phyloP scores from a whole-genome alignment of 2,113 vertebrate species.

The Ramphastos sulfuratus region DNA sequence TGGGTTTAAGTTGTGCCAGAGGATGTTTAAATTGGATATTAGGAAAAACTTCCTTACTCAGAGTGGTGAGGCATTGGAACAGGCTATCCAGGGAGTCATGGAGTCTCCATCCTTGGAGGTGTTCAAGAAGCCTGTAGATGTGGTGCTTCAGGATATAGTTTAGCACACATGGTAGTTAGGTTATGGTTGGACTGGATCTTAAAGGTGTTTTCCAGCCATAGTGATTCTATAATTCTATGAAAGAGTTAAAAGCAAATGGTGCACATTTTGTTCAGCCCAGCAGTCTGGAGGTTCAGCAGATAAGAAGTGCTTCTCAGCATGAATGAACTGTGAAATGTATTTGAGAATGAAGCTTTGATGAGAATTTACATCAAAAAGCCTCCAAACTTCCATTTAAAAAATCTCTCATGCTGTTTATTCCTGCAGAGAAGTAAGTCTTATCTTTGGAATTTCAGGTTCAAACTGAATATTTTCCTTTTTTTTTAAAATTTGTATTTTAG shows the following conservation, averaged over 20 bases:
- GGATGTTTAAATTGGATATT: too few species aligned
- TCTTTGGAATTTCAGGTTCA: neutral
- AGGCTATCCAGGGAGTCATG: too few species aligned
- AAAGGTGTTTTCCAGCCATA: too few species aligned
- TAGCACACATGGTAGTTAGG: too few species aligned
- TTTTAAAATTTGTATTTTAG: neutral
- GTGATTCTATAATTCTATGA: neutral
- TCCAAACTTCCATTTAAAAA: neutral
- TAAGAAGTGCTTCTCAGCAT: neutral
- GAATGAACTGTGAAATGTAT: conserved; percentile 16
- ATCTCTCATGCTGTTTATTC: neutral
- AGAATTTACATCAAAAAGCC: neutral
- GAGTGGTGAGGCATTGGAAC: too few species aligned
- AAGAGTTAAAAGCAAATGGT: neutral
- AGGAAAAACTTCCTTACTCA: too few species aligned
- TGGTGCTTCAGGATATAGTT: too few species aligned
- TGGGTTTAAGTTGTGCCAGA: too few species aligned
- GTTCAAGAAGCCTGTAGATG: too few species aligned
- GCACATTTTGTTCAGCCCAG: neutral
- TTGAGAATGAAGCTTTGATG: neutral
- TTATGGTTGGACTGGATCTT: too few species aligned
- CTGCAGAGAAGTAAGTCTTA: neutral
- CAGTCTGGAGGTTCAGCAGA: neutral
- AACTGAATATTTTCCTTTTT: neutral
- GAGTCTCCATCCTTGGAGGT: too few species aligned